Conservation (phyloP, 2,888 invertebrate species). For the Heterodera filipjevi region DNA sequence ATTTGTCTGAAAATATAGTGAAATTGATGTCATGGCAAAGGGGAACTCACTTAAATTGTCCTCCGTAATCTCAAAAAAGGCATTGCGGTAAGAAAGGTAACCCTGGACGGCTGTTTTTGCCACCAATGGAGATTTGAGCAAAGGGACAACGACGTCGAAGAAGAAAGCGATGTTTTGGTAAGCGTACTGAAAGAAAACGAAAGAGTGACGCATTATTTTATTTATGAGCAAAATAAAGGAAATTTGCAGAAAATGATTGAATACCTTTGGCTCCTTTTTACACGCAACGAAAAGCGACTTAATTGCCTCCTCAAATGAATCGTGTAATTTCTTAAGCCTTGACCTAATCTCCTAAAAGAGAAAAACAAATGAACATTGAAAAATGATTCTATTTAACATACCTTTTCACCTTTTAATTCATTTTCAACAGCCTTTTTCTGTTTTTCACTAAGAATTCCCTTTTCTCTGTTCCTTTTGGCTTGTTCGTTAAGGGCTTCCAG, state of each 20-base stretch:
- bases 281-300: conserved; percentile 54
- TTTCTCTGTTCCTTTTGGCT: conserved; percentile 76
- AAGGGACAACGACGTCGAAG: conserved; percentile 47
- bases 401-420: conserved; percentile 82
- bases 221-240: no score
- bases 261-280: conserved; percentile 43
- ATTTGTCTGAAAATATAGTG: conserved; percentile 45
- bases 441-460: conserved; percentile 75
- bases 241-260: not conserved
- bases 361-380: not conserved
- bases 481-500: conserved; percentile 86
- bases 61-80: conserved; percentile 53
- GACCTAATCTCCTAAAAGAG: conserved; percentile 72
- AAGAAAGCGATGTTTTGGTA: conserved; percentile 41
- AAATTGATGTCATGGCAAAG: not conserved
- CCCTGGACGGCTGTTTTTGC: conserved; percentile 47
- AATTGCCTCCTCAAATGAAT: conserved; percentile 45
- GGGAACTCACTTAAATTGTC: conserved; percentile 51
- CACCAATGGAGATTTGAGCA: conserved; percentile 50
- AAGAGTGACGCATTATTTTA: not conserved
- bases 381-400: conserved; percentile 16
- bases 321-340: conserved; percentile 70
- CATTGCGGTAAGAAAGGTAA: conserved; percentile 58
- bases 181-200: conserved; percentile 30
- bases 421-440: conserved; percentile 87